Evolutionary conservation across 2,888 invertebrate genomes (phyloP), one percentile per base, ranked within the genome.

Genomic region (Thecocarcelia acutangulata): DNA sequence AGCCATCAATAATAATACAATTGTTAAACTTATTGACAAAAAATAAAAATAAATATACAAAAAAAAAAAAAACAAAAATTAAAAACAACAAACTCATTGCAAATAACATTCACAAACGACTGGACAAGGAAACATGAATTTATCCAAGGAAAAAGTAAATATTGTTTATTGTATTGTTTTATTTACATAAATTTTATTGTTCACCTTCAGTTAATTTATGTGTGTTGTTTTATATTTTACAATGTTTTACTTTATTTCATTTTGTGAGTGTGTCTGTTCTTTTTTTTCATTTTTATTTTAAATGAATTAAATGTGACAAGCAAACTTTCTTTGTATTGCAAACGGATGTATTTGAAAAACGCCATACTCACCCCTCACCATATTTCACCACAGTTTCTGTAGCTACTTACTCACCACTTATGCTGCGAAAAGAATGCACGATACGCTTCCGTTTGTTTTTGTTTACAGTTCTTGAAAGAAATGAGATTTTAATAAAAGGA

Each of bases 101-200:
- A 74, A 73, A 63, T 40, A 42, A 50, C 40, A 50, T 50, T 68
- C 4, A 12, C n/a, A 74, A 59, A 50, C 72, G 11, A 59, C 78
- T 77, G 77, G 77, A 76, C 72, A 73, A 70, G 79, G 79, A 82
- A 82, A 70, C 68, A 84, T 84, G 84, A 83, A 84, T 84, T 81
- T 83, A 75, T 83, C 83, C 69, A 84, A 84, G 83, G 83, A 84
- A 80, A 84, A 84, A 72, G 84, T 84, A 84, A 83, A 75, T 83
- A 82, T 69, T 52, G 50, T 81, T 83, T 81, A 58, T 80, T 69
- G 50, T 48, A 15, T 61, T 61, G 58, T 68, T 75, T 42, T 56
- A 40, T 52, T 24, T 24, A 52, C 19, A 40, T 33, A 33, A 5
- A 33, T 40, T 40, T 81, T 61, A 50, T 66, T 75, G 72, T 75